Evolutionary conservation across 2,797 vertebrate genomes (phyloP).

Genomic region (Sebastes matsubarae): DNA sequence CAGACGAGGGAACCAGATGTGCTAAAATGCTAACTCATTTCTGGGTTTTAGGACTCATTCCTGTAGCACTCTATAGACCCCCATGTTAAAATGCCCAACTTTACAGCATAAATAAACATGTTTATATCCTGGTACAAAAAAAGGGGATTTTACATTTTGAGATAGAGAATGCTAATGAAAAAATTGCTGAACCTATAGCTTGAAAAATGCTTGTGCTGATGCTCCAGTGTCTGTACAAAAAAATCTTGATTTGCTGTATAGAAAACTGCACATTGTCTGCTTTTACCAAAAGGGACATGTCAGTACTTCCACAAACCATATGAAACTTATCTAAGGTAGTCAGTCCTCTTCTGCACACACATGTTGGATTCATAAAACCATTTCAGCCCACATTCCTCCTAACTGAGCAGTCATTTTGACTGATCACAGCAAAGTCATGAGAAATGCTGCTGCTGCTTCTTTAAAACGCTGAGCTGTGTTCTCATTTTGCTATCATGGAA

Average conservation of each 20-base stretch:
- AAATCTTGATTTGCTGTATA: background rate
- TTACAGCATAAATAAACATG: too few species aligned
- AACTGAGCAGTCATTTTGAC: background rate
- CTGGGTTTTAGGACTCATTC: too few species aligned
- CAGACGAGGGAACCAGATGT: too few species aligned
- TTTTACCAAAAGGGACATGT: background rate
- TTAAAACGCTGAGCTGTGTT: background rate
- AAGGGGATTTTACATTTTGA: background rate
- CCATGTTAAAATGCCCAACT: too few species aligned
- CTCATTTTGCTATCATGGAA: slow-evolving; percentile 12
- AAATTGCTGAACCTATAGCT: background rate
- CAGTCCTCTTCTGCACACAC: background rate
- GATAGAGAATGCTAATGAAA: background rate
- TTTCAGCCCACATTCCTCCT: background rate
- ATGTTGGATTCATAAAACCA: slow-evolving; percentile 10
- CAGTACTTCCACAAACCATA: background rate
- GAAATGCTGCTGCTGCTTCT: background rate
- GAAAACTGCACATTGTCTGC: background rate
- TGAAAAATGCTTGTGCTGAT: background rate
- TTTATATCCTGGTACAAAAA: too few species aligned
- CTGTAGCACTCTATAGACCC: too few species aligned
- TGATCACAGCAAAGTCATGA: background rate
- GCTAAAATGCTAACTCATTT: too few species aligned
- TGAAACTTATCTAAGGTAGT: background rate
- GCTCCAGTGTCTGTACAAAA: background rate